Evolutionary conservation across 2,113 vertebrate genomes (phyloP).

Genomic region (Capreolus pygargus): DNA sequence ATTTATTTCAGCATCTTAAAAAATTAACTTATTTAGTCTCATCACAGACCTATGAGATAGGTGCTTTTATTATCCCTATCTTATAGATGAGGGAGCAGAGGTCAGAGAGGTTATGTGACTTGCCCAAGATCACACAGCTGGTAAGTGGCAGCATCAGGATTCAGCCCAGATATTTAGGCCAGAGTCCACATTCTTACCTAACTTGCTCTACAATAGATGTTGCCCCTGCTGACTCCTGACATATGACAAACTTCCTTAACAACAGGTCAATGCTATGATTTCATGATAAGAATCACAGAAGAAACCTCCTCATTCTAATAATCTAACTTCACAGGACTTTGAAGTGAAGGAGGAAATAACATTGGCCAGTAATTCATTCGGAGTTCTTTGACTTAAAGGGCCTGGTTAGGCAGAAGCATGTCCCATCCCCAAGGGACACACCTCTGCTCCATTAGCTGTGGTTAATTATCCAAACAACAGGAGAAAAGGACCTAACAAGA

Average conservation of each 20-base stretch:
- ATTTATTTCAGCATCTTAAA: not conserved
- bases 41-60: not conserved
- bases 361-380: not conserved
- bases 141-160: not conserved
- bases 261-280: not conserved
- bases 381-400: not conserved
- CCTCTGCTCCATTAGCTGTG: not conserved
- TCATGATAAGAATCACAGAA: not conserved
- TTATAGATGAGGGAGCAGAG: not conserved
- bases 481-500: not conserved
- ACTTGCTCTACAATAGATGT: not conserved
- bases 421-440: rapidly evolving
- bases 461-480: not conserved
- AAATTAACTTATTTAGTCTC: not conserved
- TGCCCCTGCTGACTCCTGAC: not conserved
- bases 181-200: not conserved
- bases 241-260: not conserved
- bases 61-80: not conserved
- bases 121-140: not conserved
- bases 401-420: not conserved
- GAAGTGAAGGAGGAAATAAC: not conserved
- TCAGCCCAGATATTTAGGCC: not conserved
- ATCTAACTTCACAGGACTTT: not conserved
- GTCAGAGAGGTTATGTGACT: not conserved
- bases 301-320: not conserved